Base-by-base conservation (phyloP, 2,888 invertebrate genomes). In the Hartigia nigra region DNA sequence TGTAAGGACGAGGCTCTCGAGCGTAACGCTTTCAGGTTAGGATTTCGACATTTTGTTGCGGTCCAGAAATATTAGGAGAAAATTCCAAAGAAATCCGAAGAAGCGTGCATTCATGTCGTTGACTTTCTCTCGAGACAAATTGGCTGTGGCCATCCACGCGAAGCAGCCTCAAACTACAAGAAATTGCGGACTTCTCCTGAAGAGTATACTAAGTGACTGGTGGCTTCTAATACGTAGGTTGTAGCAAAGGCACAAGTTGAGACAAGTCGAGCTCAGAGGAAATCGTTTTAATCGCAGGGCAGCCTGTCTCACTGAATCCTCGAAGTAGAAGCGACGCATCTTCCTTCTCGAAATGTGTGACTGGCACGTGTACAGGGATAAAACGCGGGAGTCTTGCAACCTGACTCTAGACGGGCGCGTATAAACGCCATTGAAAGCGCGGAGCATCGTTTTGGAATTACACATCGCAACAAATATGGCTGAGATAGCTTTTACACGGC, bases 381-480 rank as follows among this genome's bases (percentile, higher is more conserved):
- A 55, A 55, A 55, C 55, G 55, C 55, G 55, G 55, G 55, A 55
- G 55, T 55, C 55, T 23, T 55, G 55, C 55, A 55, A 2, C 9
- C 55, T 55, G 55, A 55, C 23, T 55, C 23, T 55, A 55, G 34
- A 12, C 72, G 12, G 55, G 76, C 80, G 79, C 80, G 72, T 72
- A 79, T 77, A 74, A 78, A 76, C 82, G 82, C 77, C 81, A 83
- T 82, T 79, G 81, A 79, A 81, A 76, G 72, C 72, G 72, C 72
- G 31, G 12, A 34, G 72, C 34, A 81, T 83, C 78, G 80, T 35
- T 34, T 76, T 77, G 81, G 82, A 84, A 85, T 82, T 84, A 82
- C 80, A 84, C 80, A 81, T 80, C 82, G 83, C 83, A 82, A 81
- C 89, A 90, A 90, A 90, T 88, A 91, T 91, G 90, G 90, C 90